Evolutionary conservation across 1,140 invertebrate genomes (phyloP).

Genomic region (Bombus polaris): DNA sequence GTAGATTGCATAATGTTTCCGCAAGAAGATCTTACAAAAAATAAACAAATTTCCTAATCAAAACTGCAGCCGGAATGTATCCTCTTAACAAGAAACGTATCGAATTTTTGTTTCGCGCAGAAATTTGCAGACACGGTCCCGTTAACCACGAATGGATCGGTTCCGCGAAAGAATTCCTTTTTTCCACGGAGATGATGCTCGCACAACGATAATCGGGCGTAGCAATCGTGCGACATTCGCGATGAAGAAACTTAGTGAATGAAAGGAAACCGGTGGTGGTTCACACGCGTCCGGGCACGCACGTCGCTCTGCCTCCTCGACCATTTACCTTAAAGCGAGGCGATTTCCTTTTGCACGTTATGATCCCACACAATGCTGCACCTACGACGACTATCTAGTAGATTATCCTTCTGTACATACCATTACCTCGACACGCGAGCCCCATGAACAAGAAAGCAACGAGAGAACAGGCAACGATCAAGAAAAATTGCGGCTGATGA

Average conservation of each 20-base stretch:
- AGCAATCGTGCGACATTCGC: slow-evolving; percentile 79
- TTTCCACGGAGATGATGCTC: slow-evolving; percentile 54
- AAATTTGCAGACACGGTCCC: background rate
- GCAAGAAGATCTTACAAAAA: background rate
- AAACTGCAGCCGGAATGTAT: background rate
- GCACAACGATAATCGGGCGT: slow-evolving; percentile 61
- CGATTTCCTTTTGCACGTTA: slow-evolving; percentile 77
- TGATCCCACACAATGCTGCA: slow-evolving; percentile 70
- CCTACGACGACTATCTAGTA: slow-evolving; percentile 52
- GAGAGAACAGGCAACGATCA: slow-evolving; percentile 19
- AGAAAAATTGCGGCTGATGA: slow-evolving; percentile 56
- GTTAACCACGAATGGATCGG: slow-evolving; percentile 26
- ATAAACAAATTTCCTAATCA: background rate
- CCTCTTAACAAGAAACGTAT: background rate
- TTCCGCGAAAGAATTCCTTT: slow-evolving; percentile 22
- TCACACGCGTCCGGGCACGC: slow-evolving; percentile 73
- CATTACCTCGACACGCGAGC: slow-evolving; percentile 65
- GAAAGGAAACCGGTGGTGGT: slow-evolving; percentile 80
- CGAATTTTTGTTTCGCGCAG: background rate
- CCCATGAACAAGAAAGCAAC: slow-evolving; percentile 19
- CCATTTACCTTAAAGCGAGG: slow-evolving; percentile 77
- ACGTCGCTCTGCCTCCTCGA: slow-evolving; percentile 47
- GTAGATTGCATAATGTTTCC: background rate
- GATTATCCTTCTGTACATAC: slow-evolving; percentile 65
- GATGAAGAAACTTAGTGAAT: slow-evolving; percentile 79